phyloP scores from a whole-genome alignment of 2,888 invertebrate genomes.

The Lordiphosa fenestrarum region DNA sequence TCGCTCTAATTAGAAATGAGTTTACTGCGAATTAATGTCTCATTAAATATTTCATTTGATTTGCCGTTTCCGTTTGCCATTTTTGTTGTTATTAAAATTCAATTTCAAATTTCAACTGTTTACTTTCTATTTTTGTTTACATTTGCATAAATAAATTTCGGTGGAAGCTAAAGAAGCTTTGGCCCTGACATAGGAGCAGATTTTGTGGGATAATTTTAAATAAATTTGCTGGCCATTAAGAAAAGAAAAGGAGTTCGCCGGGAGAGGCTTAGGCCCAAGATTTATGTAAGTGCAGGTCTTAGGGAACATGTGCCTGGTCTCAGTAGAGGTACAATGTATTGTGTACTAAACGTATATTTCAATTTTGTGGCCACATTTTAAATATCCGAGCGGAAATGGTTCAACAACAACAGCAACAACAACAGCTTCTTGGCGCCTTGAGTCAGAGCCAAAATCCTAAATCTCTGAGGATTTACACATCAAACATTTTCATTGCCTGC shows the following conservation, averaged over 20 bases:
- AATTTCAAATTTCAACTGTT: constrained; percentile 55
- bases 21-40: constrained; percentile 64
- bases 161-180: constrained; percentile 15
- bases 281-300: constrained; percentile 33
- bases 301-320: no score
- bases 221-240: constrained; percentile 43
- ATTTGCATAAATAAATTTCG: constrained; percentile 50
- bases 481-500: constrained; percentile 37
- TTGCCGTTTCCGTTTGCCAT: constrained; percentile 30
- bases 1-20: constrained; percentile 62
- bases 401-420: constrained; percentile 5
- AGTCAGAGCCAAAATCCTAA: constrained; percentile 7
- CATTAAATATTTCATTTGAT: constrained; percentile 73
- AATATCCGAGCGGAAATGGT: constrained; percentile 45
- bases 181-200: constrained; percentile 33
- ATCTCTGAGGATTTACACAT: constrained; percentile 52
- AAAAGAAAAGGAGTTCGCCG: constrained; percentile 3
- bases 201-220: constrained; percentile 55
- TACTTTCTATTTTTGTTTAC: constrained; percentile 54
- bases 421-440: not conserved
- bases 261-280: constrained; percentile 1
- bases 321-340: no score
- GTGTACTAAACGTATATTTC: constrained; percentile 37
- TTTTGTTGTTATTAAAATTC: constrained; percentile 63
- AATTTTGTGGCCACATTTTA: constrained; percentile 45